Percentiles rank a stretch among this genome's conserved stretches.
These are phyloP conservation scores for Idaea straminata DNA, from an alignment of 2,888 invertebrate species.

Conservation along the genomic window DNA sequence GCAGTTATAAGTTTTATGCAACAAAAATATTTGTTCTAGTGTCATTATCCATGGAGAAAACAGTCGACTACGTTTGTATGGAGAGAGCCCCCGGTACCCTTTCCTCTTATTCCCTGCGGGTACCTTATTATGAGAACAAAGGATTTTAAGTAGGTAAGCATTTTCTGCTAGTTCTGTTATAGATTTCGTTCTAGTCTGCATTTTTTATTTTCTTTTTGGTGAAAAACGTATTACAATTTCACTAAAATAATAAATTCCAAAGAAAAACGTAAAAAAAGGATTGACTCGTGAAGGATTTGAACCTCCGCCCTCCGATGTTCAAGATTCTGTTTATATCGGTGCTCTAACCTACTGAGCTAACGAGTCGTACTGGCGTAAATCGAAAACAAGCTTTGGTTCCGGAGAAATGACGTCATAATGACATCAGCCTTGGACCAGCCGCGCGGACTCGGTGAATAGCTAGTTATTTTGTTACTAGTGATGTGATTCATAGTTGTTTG, in stretches of 20 bases:
- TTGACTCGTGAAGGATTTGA: conserved; percentile 41
- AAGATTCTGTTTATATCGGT: conserved; percentile 30
- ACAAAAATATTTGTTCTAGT: too few species aligned
- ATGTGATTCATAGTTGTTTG: conserved; percentile 5
- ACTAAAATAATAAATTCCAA: conserved; percentile 2
- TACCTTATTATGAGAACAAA: too few species aligned
- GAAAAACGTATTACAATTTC: not conserved
- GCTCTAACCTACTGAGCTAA: conserved; percentile 44
- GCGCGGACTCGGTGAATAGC: not conserved
- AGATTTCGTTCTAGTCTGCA: too few species aligned
- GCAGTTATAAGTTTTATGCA: too few species aligned
- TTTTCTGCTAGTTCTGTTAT: too few species aligned
- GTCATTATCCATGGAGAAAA: too few species aligned
- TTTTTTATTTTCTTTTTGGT: too few species aligned
- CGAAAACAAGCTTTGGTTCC: conserved; percentile 6
- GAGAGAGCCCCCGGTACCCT: too few species aligned
- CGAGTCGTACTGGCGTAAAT: conserved; percentile 16
- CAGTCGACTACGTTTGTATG: too few species aligned
- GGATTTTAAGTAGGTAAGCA: too few species aligned
- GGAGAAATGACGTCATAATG: conserved; percentile 17
- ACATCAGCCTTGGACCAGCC: conserved; percentile 6
- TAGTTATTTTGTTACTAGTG: not conserved
- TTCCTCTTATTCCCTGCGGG: too few species aligned
- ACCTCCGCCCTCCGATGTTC: conserved; percentile 39
- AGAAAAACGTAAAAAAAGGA: conserved; percentile 11